Evolutionary conservation across 1,140 invertebrate genomes (phyloP).

Genomic region (Augochlora pura): DNA sequence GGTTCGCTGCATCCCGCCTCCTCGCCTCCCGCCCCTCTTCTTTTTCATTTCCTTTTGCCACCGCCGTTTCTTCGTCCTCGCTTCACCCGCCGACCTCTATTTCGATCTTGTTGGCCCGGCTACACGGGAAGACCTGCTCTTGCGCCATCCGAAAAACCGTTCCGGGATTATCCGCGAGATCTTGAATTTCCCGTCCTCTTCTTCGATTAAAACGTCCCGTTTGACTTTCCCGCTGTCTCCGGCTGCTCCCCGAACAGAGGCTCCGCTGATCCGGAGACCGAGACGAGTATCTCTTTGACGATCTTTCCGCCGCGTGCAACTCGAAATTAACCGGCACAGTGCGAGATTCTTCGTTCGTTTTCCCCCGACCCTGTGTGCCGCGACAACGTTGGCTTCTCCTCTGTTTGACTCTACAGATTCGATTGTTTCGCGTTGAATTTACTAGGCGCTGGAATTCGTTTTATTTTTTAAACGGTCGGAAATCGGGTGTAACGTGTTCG

Average conservation of each 20-base stretch:
- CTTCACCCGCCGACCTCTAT: background rate
- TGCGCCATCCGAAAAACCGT: slow-evolving; percentile 2
- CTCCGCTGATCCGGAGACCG: no score
- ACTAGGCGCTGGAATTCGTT: no score
- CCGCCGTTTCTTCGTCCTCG: background rate
- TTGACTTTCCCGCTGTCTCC: background rate
- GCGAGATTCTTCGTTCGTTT: no score
- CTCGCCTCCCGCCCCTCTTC: background rate
- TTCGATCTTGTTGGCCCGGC: slow-evolving; percentile 21
- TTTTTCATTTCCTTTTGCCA: slow-evolving; percentile 4
- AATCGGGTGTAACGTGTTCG: no score
- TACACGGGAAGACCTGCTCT: slow-evolving; percentile 7
- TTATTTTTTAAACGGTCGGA: no score
- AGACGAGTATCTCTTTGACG: background rate
- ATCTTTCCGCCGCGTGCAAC: no score
- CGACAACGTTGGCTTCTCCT: no score
- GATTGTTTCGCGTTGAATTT: no score
- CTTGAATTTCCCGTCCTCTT: slow-evolving; percentile 13
- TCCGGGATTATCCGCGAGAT: slow-evolving; percentile 23
- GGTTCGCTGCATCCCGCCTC: slow-evolving; percentile 35
- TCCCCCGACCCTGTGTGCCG: no score
- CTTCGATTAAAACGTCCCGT: slow-evolving; percentile 28
- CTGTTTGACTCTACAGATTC: no score
- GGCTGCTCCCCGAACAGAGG: background rate
- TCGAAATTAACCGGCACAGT: no score